Evolutionary conservation across 2,888 invertebrate species (phyloP).

Genomic region (Drosophila mayaguana): DNA sequence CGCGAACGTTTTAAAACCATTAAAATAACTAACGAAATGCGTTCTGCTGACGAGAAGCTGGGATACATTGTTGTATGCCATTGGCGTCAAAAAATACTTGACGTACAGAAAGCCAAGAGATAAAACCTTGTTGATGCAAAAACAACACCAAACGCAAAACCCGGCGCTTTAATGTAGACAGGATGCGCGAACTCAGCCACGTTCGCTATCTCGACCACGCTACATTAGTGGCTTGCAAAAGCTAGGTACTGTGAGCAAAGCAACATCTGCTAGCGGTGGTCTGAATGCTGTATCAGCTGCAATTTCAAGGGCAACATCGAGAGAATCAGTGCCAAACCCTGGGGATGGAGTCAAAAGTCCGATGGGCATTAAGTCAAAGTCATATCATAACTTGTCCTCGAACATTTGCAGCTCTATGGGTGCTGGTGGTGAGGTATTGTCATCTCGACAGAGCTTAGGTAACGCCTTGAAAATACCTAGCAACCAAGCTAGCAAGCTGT

Average conservation of each 20-base stretch:
- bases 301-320: constrained; percentile 18
- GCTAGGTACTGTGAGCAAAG: constrained; percentile 79
- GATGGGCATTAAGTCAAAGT: constrained; percentile 85
- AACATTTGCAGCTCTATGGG: constrained; percentile 60
- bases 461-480: constrained; percentile 61
- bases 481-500: constrained; percentile 45
- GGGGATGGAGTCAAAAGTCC: constrained; percentile 81
- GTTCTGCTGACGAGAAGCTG: constrained; percentile 54
- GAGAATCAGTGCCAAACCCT: constrained; percentile 25
- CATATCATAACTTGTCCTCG: constrained; percentile 84
- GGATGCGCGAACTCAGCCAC: constrained; percentile 52
- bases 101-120: constrained; percentile 83
- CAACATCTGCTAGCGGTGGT: constrained; percentile 82
- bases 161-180: constrained; percentile 7
- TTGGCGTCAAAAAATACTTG: constrained; percentile 71
- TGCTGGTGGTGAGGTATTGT: constrained; percentile 8
- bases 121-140: constrained; percentile 53
- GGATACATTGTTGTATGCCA: constrained; percentile 80
- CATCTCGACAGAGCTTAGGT: constrained; percentile 57
- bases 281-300: constrained; percentile 54
- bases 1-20: constrained; percentile 85
- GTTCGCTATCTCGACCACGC: constrained; percentile 83
- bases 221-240: constrained; percentile 83
- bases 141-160: constrained; percentile 25
- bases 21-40: constrained; percentile 81